Base-by-base conservation (phyloP, 2,797 vertebrate species). In the Denticeps clupeoides region DNA sequence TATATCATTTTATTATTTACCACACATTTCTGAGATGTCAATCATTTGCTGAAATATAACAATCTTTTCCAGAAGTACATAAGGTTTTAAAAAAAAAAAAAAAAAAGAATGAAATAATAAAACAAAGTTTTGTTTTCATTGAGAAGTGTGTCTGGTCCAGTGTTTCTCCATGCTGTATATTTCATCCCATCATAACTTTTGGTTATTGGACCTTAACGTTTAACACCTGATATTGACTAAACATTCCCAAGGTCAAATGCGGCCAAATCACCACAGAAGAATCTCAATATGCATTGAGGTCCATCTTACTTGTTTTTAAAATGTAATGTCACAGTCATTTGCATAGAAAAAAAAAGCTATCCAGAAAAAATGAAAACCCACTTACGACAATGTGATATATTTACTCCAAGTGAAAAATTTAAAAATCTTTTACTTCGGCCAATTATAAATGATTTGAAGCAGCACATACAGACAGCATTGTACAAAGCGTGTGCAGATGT, bases 181-280 rank as follows among this genome's bases (percentile, higher is more conserved):
- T 35, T 10, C 4, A 16, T 16, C 9, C 16, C 35, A n/a, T n/a
- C n/a, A n/a, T n/a, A n/a, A n/a, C n/a, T n/a, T n/a, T n/a, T n/a
- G n/a, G n/a, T n/a, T n/a, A n/a, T n/a, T n/a, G n/a, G n/a, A n/a
- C n/a, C n/a, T n/a, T n/a, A n/a, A n/a, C n/a, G n/a, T n/a, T n/a
- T n/a, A n/a, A n/a, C n/a, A n/a, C n/a, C n/a, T n/a, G n/a, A n/a
- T n/a, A n/a, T n/a, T n/a, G n/a, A n/a, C n/a, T n/a, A n/a, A n/a
- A n/a, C n/a, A n/a, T n/a, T n/a, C n/a, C 11, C 11, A 38, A 38
- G 35, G 35, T 38, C 35, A 38, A 38, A 37, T 38, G 35, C 38
- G 18, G 35, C 18, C 35, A 9, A 38, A 35, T n/a, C n/a, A n/a
- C n/a, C n/a, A n/a, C n/a, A n/a, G n/a, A n/a, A n/a, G n/a, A n/a